A percentile compares a stretch with the other conserved stretches of the same genome.
Evolutionary conservation across 2,888 invertebrate genomes (phyloP).

Genomic region (Drosophila seclusa): DNA sequence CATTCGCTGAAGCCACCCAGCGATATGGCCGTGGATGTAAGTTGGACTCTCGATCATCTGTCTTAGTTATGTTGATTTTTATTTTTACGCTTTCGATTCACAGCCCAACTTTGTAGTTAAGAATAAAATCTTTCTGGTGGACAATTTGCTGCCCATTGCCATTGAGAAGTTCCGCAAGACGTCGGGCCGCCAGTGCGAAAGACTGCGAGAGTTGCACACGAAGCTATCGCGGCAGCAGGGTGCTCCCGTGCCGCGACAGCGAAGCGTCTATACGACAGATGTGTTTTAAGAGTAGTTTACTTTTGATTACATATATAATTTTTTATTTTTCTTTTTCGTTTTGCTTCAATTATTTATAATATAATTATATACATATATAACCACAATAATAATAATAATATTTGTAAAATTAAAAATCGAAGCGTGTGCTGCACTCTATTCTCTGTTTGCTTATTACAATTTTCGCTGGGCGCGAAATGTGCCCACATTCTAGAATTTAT

Average conservation of each 20-base stretch:
- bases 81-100: constrained; percentile 27
- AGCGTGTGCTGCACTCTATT: constrained; percentile 81
- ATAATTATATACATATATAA: constrained; percentile 84
- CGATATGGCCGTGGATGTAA: constrained; percentile 83
- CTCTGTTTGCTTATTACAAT: constrained; percentile 67
- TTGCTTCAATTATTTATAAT: constrained; percentile 82
- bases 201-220: constrained; percentile 75
- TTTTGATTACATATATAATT: constrained; percentile 83
- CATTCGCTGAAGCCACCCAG: constrained; percentile 82
- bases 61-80: background rate
- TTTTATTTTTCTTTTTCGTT: constrained; percentile 78
- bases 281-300: constrained; percentile 75
- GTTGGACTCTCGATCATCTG: constrained; percentile 20
- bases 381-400: constrained; percentile 82
- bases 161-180: constrained; percentile 82
- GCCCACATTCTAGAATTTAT: constrained; percentile 44
- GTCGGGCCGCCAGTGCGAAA: constrained; percentile 77
- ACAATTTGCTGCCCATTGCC: constrained; percentile 83
- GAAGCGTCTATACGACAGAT: constrained; percentile 85
- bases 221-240: constrained; percentile 73
- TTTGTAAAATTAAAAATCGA: constrained; percentile 81
- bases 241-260: constrained; percentile 83
- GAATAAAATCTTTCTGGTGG: constrained; percentile 83
- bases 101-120: constrained; percentile 84
- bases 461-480: constrained; percentile 58